These are phyloP conservation scores for Carcina quercana DNA, from an alignment of 2,888 invertebrate genomes.

Conservation along the genomic window DNA sequence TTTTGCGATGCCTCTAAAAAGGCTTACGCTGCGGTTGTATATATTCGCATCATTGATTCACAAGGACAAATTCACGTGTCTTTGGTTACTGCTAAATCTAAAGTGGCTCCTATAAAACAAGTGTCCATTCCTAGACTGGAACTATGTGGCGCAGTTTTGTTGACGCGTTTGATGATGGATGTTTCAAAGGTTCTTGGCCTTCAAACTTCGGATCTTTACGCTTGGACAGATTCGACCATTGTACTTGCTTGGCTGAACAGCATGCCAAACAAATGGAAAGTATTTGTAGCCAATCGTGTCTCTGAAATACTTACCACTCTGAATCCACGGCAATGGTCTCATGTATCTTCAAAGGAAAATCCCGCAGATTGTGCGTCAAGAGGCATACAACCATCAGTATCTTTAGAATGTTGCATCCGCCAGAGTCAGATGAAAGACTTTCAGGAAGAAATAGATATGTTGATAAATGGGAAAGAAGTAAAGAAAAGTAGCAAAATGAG, in stretches of 20 bases:
- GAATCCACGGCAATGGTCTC: slow-evolving; percentile 16
- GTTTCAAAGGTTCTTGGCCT: slow-evolving; percentile 4
- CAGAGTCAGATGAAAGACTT: too few relatives aligned
- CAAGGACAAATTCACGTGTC: slow-evolving; percentile 5
- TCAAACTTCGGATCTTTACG: slow-evolving; percentile 2
- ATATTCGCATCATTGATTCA: slow-evolving; percentile 4
- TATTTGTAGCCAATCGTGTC: slow-evolving; percentile 14
- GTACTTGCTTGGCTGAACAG: slow-evolving; percentile 14
- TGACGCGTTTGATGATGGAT: slow-evolving; percentile 8
- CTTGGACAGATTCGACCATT: slow-evolving; percentile 13
- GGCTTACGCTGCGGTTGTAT: slow-evolving; percentile 10
- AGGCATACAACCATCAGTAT: slow-evolving; percentile 12
- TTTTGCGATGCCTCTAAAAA: slow-evolving; percentile 10
- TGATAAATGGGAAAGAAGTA: too few relatives aligned
- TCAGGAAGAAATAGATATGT: too few relatives aligned
- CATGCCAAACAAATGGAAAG: slow-evolving; percentile 17
- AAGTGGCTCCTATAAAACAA: slow-evolving; percentile 5
- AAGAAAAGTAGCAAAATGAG: too few relatives aligned
- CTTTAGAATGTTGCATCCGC: neutral
- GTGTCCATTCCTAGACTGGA: slow-evolving; percentile 12
- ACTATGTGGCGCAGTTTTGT: slow-evolving; percentile 10
- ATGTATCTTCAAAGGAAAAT: slow-evolving; percentile 18
- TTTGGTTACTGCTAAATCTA: slow-evolving; percentile 3
- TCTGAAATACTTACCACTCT: slow-evolving; percentile 18
- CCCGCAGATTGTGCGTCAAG: slow-evolving; percentile 26